A percentile compares a stretch with the other conserved stretches of the same genome.
Conservation (phyloP, 2,888 invertebrate species). For the Limnephilus auricula region DNA sequence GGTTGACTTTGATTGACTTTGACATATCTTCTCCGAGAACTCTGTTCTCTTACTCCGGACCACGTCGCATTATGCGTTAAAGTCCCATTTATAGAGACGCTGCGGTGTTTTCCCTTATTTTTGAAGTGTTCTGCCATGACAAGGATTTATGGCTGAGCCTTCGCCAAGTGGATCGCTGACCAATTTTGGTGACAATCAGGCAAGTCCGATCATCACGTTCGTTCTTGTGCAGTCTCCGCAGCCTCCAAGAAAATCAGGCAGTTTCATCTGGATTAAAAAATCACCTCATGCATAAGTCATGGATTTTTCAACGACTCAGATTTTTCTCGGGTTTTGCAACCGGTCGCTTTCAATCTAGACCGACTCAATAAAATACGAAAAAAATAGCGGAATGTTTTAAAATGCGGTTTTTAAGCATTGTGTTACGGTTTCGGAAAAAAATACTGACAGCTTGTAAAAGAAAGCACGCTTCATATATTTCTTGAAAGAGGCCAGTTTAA, state of each 20-base stretch:
- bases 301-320: slow-evolving; percentile 6
- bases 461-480: background rate
- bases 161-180: slow-evolving; percentile 42
- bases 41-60: background rate
- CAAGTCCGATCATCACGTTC: slow-evolving; percentile 31
- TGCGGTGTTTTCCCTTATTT: slow-evolving; percentile 26
- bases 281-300: slow-evolving; percentile 35
- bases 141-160: slow-evolving; percentile 43
- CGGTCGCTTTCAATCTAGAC: slow-evolving; percentile 15
- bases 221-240: slow-evolving; percentile 2
- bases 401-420: background rate
- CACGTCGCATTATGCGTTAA: slow-evolving; percentile 6
- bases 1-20: background rate
- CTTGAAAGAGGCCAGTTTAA: background rate
- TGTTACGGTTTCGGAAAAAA: background rate
- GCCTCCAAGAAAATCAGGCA: slow-evolving; percentile 4
- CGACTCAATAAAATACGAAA: slow-evolving; percentile 21
- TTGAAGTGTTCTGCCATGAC: slow-evolving; percentile 40
- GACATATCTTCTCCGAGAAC: background rate
- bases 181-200: slow-evolving; percentile 43
- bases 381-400: slow-evolving; percentile 26
- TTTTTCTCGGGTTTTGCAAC: background rate
- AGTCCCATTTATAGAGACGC: slow-evolving; percentile 21
- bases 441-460: background rate
- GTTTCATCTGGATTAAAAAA: slow-evolving; percentile 38